Evolutionary conservation across 2,888 invertebrate species (phyloP).

Genomic region (Mythimna ferrago): DNA sequence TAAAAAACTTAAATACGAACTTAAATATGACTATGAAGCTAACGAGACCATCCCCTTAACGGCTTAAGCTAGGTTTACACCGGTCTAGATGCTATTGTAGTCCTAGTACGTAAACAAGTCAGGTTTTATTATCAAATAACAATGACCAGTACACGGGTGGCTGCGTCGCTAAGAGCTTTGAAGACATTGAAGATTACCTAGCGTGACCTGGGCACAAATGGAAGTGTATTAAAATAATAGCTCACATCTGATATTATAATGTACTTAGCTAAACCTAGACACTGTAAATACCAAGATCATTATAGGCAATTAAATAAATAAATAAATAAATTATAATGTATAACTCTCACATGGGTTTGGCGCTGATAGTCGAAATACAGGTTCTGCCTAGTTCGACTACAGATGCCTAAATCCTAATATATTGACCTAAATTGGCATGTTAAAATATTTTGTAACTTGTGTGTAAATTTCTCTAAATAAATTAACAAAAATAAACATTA

Average conservation of each 20-base stretch:
- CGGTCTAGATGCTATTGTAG: constrained; percentile 24
- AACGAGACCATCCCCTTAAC: not conserved
- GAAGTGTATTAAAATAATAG: constrained; percentile 11
- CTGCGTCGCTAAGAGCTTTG: constrained; percentile 37
- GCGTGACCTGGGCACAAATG: constrained; percentile 44
- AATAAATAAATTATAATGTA: too few species aligned
- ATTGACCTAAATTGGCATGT: too few species aligned
- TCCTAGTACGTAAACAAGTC: constrained; percentile 19
- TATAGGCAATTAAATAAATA: too few species aligned
- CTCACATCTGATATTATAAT: constrained; percentile 2
- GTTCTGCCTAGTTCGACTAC: too few species aligned
- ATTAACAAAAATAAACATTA: too few species aligned
- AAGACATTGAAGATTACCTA: constrained; percentile 50
- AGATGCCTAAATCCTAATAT: too few species aligned
- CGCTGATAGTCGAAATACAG: too few species aligned
- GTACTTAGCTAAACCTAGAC: not conserved
- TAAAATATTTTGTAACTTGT: too few species aligned
- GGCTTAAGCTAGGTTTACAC: constrained; percentile 15
- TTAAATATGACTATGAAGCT: too few species aligned
- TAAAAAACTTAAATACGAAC: too few species aligned
- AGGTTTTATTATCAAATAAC: constrained; percentile 38
- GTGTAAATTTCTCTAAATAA: too few species aligned
- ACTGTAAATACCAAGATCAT: not conserved
- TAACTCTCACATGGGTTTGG: too few species aligned
- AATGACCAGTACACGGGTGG: constrained; percentile 44